Evolutionary conservation across 2,888 invertebrate genomes (phyloP).

Genomic region (Chrysolina haemoptera): DNA sequence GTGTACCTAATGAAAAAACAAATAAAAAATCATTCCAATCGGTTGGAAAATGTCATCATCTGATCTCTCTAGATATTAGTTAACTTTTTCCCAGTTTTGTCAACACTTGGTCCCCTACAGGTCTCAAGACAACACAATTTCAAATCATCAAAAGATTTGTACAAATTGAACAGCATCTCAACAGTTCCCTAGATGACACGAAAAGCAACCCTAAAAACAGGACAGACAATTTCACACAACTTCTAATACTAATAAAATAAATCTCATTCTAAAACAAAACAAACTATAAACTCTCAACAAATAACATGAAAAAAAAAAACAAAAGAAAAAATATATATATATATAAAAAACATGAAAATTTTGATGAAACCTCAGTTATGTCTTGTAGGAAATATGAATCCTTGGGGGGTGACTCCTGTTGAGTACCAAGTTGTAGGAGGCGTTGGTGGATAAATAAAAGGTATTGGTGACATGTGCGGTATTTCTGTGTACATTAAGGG

Average conservation of each 20-base stretch:
- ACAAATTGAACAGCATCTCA: too few relatives aligned
- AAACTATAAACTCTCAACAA: neutral
- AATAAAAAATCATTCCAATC: too few relatives aligned
- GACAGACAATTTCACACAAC: neutral
- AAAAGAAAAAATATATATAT: too few relatives aligned
- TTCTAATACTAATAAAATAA: neutral
- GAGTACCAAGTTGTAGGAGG: constrained; percentile 58
- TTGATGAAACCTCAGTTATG: neutral
- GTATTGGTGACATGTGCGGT: constrained; percentile 54
- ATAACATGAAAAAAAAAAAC: neutral
- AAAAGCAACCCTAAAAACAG: neutral
- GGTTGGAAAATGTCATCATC: too few relatives aligned
- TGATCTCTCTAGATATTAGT: too few relatives aligned
- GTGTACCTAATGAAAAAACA: too few relatives aligned
- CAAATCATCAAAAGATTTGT: too few relatives aligned
- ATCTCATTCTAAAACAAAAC: neutral
- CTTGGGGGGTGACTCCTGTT: constrained; percentile 54
- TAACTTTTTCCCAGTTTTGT: too few relatives aligned
- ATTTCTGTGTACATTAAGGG: constrained; percentile 57
- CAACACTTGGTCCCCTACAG: too few relatives aligned
- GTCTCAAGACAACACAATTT: too few relatives aligned
- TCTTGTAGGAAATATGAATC: constrained; percentile 59
- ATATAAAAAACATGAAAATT: neutral
- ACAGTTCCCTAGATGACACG: too few relatives aligned
- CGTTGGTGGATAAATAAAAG: constrained; percentile 57